phyloP scores from a whole-genome alignment of 2,888 invertebrate species.

The Leucoma salicis region DNA sequence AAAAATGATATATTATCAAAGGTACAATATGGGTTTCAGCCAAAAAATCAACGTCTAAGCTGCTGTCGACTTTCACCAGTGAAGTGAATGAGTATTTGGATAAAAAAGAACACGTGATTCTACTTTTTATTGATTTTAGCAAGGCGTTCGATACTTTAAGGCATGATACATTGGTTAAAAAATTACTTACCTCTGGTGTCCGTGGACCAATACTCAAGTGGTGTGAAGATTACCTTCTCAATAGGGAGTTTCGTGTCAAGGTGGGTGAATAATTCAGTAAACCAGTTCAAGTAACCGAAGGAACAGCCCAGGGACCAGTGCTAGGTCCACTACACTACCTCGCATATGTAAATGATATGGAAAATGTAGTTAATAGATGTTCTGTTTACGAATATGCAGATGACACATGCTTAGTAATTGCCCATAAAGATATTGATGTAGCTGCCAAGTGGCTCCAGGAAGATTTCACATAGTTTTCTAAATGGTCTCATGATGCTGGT shows the following conservation, averaged over 20 bases:
- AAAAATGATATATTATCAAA: background rate
- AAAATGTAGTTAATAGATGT: background rate
- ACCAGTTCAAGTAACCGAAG: background rate
- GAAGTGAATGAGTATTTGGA: background rate
- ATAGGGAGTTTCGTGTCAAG: background rate
- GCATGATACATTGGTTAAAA: background rate
- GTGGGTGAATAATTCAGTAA: background rate
- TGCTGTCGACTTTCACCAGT: background rate
- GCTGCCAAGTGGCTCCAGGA: too few species aligned
- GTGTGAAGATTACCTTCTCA: background rate
- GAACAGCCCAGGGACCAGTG: background rate
- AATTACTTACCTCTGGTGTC: background rate
- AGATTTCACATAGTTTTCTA: too few species aligned
- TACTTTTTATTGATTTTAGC: background rate
- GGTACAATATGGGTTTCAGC: background rate
- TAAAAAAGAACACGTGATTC: background rate
- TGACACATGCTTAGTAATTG: background rate
- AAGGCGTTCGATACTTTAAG: background rate
- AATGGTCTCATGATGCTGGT: too few species aligned
- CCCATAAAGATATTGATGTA: background rate
- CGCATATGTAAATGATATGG: background rate
- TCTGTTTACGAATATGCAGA: slow-evolving; percentile 1
- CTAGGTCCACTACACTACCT: background rate
- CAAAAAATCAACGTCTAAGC: background rate
- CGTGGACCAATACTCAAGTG: background rate